Base-by-base conservation (phyloP, 2,888 invertebrate species). In the Leuctra nigra region DNA sequence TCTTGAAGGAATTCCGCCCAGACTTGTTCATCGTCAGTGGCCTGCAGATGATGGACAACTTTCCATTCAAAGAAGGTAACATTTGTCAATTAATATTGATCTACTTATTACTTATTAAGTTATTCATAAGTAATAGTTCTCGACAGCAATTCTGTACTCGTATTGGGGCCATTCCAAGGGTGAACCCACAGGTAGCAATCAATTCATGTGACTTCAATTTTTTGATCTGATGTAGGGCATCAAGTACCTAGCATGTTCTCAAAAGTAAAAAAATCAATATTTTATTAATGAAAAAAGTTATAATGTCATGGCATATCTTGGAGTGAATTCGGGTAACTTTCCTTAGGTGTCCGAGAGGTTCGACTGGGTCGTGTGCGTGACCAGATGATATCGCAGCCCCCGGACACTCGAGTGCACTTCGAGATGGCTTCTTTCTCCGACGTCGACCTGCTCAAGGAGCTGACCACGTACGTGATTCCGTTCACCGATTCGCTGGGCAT, bases 41-140 rank as follows among this genome's bases (percentile, higher is more conserved):
- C 7, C 73, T 91, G 48, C 91, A 91, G 69, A 88, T 91, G 87
- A 87, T 91, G 89, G 91, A 91, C 66, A 89, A 86, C 69, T 89
- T 82, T 69, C 86, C 86, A 2, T 85, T 84, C 64, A 72, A 75
- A 62, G 70, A 75, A 68, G 81, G 82, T 77, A 70, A n/a, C n/a
- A n/a, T n/a, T n/a, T n/a, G n/a, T n/a, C n/a, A n/a, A n/a, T n/a
- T n/a, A n/a, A n/a, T n/a, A n/a, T n/a, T n/a, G n/a, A n/a, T n/a
- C n/a, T n/a, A n/a, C n/a, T n/a, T n/a, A n/a, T n/a, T n/a, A n/a
- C n/a, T n/a, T n/a, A n/a, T n/a, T n/a, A n/a, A n/a, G n/a, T n/a
- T n/a, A n/a, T n/a, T n/a, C n/a, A n/a, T n/a, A n/a, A n/a, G n/a
- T n/a, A n/a, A n/a, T n/a, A n/a, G n/a, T n/a, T n/a, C n/a, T n/a